A percentile compares a stretch with the other conserved stretches of the same genome.
These are phyloP conservation scores for Darevskia nairensis DNA, from an alignment of 2,797 vertebrate species.

Conservation along the genomic window DNA sequence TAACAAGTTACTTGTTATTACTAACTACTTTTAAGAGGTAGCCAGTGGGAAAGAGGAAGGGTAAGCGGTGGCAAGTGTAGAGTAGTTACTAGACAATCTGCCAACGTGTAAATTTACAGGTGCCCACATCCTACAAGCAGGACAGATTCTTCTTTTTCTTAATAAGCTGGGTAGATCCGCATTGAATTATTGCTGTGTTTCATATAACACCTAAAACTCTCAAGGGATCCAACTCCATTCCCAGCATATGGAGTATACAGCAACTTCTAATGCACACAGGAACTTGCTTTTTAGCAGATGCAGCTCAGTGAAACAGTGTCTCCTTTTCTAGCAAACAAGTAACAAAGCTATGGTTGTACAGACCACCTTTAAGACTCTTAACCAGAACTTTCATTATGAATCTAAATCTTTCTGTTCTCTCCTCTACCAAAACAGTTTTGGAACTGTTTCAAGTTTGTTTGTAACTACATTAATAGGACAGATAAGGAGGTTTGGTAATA, in stretches of 20 bases:
- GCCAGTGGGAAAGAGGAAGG: slow-evolving; percentile 37
- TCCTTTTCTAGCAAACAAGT: slow-evolving; percentile 9
- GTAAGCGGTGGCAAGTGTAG: slow-evolving; percentile 34
- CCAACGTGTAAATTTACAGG: not conserved
- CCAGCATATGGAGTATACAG: not conserved
- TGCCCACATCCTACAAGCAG: not conserved
- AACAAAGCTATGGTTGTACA: not conserved
- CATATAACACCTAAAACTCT: not conserved
- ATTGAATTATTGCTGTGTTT: not conserved
- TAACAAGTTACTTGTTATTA: slow-evolving; percentile 41
- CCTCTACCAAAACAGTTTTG: not conserved
- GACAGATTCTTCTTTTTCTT: not conserved
- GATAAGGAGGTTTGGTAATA: slow-evolving; percentile 30
- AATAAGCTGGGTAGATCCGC: not conserved
- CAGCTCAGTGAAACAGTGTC: not conserved
- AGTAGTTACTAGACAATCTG: slow-evolving; percentile 23
- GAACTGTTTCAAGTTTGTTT: slow-evolving; percentile 12
- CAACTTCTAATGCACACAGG: slow-evolving; percentile 13
- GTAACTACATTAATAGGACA: slow-evolving; percentile 32
- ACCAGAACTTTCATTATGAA: not conserved
- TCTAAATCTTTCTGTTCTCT: not conserved
- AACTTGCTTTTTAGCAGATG: slow-evolving; percentile 12
- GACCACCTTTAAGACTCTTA: not conserved
- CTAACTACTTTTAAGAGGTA: slow-evolving; percentile 44
- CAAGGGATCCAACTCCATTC: not conserved